A percentile compares a stretch with the other conserved stretches of the same genome.
phyloP scores from a whole-genome alignment of 2,888 invertebrate species.

The Steinernema hermaphroditum region DNA sequence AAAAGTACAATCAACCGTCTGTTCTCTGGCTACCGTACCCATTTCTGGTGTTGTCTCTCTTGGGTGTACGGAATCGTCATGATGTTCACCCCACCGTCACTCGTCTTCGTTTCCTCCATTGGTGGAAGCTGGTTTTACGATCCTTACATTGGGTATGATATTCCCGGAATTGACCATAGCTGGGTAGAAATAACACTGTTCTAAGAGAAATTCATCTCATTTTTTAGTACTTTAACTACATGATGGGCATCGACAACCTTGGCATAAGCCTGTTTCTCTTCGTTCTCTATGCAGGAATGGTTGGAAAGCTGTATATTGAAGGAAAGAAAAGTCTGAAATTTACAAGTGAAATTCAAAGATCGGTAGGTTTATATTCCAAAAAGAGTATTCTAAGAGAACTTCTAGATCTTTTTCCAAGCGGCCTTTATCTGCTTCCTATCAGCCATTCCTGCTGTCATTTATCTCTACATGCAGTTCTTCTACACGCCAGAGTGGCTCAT shows the following conservation, averaged over 20 bases:
- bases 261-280: conserved; percentile 12
- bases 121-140: conserved; percentile 20
- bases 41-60: conserved; percentile 3
- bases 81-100: neutral
- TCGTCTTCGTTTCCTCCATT: neutral
- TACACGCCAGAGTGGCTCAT: conserved; percentile 21
- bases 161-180: conserved; percentile 1
- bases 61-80: neutral
- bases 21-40: conserved; percentile 16
- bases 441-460: neutral
- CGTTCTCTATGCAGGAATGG: conserved; percentile 9
- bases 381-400: no score
- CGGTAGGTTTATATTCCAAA: no score
- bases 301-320: neutral
- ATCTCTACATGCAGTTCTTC: conserved; percentile 23
- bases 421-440: conserved; percentile 13
- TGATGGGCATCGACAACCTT: conserved; percentile 20
- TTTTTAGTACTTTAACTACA: conserved; percentile 14
- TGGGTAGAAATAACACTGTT: no score
- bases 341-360: no score
- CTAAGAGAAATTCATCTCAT: no score
- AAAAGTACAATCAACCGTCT: neutral
- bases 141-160: neutral
- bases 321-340: neutral
- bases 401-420: conserved; percentile 10